Evolutionary conservation across 64 coral and sea anemone species (phyloP), one percentile per base, ranked within the genome.

Genomic region (Montipora cactus): DNA sequence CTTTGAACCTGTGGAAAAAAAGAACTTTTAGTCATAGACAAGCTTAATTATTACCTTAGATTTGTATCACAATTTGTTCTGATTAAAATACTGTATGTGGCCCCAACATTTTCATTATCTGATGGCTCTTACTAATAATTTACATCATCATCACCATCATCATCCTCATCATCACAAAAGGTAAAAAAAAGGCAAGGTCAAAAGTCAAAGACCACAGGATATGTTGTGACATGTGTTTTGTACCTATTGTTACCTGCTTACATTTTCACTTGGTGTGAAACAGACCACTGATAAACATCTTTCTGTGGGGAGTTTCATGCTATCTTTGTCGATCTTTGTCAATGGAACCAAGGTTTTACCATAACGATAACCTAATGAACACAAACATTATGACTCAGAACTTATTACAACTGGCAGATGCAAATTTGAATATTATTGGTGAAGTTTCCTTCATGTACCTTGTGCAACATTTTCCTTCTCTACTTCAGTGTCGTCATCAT

Each of bases 401-500:
- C 2, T 3, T 75, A 71, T 21, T 71, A 71, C 68, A 71, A 7
- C 53, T 8, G 11, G 6, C 53, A 57, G 2, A 23, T 71, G 6
- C 8, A 71, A 5, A 71, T 21, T 5, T n/a, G 18, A 21, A 71
- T 15, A 71, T 21, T 21, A 64, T 64, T 16, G 2, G 14, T 12
- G 61, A 64, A 14, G 4, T 12, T 64, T 64, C 14, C 4, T 15
- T 64, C 4, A 4, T 64, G 13, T 64, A 64, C 61, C 61, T 64
- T 64, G 61, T 57, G 95, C 98, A 23, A 99, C 95, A 89, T 94
- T 87, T 23, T 99, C 98, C 44, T 99, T 96, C 2, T 99, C 92
- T 19, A 99, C 90, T 52, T 99, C 98, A 53, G 98, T 99, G 15
- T 96, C 91, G 80, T 99, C 98, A 23, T 99, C 98, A 90, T 99